Base-by-base conservation (phyloP, 2,888 invertebrate genomes). In the Lathronympha strigana region DNA sequence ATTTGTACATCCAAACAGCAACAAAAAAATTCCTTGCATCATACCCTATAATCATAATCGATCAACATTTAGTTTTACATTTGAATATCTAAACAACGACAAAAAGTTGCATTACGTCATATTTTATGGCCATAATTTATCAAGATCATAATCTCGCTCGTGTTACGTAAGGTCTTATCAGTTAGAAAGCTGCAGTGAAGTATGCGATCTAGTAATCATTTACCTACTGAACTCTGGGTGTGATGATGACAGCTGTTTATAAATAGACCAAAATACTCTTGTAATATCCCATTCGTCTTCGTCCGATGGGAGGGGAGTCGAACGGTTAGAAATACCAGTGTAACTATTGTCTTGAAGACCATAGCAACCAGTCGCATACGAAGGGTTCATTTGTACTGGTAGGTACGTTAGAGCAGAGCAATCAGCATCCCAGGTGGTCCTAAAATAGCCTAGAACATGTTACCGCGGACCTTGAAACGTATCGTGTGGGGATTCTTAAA, bases 71-170 rank as follows among this genome's bases (percentile, higher is more conserved):
- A 60, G 68, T 54, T 66, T 47, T 66, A 54, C 54, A 67, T 67
- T 67, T 57, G 61, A 62, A 68, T 67, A 61, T 64, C 51, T 31
- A 43, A 64, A 64, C 58, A 63, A 45, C 67, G 54, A 60, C 61
- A 66, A 68, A 66, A 66, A 60, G 36, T 49, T 51, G 23, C 67
- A 69, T 87, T 87, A 79, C 88, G 80, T 86, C 87, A 88, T 73
- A 81, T 68, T 80, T 80, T 83, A 86, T 88, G 87, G 86, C 83
- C 84, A 87, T 88, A 88, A 89, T 88, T 87, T 81, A 89, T 88
- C 86, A 88, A 83, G 83, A 87, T 84, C 80, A 82, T 82, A 82
- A 87, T 84, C 80, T 78, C 57, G 67, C 72, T 38, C 53, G 4
- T 23, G 25, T 88, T 89, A 83, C 78, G 80, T 79, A 89, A 89